Evolutionary conservation across 2,888 invertebrate genomes (phyloP), one percentile per base, ranked within the genome.

Genomic region (Ophion ventricosus): DNA sequence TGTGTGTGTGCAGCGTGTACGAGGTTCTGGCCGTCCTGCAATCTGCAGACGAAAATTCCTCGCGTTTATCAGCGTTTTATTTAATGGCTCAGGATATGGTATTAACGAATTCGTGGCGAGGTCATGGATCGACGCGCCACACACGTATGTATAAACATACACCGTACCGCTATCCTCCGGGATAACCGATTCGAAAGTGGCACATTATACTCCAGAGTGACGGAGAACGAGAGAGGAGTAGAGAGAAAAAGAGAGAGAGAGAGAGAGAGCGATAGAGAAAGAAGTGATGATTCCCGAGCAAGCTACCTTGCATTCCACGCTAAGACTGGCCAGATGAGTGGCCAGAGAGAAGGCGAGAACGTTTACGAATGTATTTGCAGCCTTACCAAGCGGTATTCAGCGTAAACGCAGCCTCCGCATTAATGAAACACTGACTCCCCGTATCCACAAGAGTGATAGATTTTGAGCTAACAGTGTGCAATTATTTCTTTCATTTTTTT

Each of bases 171-270:
- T 70, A 80, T 79, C 70, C 70, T 81, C 63, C 40, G 72, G 84
- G 82, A 82, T 80, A 84, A 79, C 70, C 66, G 79, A 82, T 85
- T 79, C 77, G 86, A 85, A 85, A 86, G 85, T 85, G 83, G 87
- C 82, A 83, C 84, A 82, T 81, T 80, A 82, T 72, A 85, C 82
- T 83, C 83, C 59, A 82, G 82, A 43, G 66, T 75, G 57, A 77
- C 14, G 61, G 59, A 61, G 63, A 56, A 25, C 56, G 73, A 29
- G 49, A 72, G 59, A 70, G 80, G 74, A 0, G 5, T 35, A 35
- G 35, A 4, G 35, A 35, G 35, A 35, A 35, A 35, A 8, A 35
- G 35, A n/a, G 54, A 79, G 66, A 29, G 59, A 61, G 63, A 56
- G 23, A 56, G 73, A 29, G 49, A 72, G 59, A 70, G 80, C 67